A percentile compares a stretch with the other conserved stretches of the same genome.
phyloP scores from a whole-genome alignment of 2,888 invertebrate species.

The Rhodophaea formosa region DNA sequence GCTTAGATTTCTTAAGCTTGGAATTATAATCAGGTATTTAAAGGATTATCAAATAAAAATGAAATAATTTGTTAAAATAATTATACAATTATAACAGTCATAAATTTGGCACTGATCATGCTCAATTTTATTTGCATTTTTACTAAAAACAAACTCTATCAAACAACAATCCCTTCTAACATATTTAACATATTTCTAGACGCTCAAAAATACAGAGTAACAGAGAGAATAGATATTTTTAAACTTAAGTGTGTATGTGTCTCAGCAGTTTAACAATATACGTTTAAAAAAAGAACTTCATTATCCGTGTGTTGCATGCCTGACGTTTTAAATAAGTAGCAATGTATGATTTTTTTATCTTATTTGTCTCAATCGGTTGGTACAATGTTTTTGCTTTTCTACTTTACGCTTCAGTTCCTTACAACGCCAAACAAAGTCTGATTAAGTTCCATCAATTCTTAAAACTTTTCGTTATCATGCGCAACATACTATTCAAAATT shows the following conservation, averaged over 20 bases:
- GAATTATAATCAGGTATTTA: background rate
- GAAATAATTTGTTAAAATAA: background rate
- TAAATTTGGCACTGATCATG: background rate
- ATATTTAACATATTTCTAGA: background rate
- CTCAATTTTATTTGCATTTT: background rate
- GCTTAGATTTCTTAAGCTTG: background rate
- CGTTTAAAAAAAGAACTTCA: no score
- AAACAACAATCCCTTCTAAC: no score
- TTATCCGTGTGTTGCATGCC: no score
- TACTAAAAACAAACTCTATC: background rate
- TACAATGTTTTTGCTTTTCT: background rate
- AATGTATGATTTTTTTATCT: no score
- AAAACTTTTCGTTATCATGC: background rate
- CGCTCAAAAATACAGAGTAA: background rate
- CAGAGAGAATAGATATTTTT: background rate
- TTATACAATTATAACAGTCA: background rate
- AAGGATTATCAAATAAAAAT: background rate
- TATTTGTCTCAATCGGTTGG: background rate
- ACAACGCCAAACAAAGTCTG: background rate
- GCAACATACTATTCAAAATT: slow-evolving; percentile 20
- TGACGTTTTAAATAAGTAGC: no score
- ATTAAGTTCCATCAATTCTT: background rate
- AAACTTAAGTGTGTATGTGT: background rate
- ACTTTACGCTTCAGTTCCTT: background rate
- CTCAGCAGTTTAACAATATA: background rate